These are phyloP conservation scores for Liasis olivaceus DNA, from an alignment of 2,797 vertebrate genomes.

Conservation along the genomic window DNA sequence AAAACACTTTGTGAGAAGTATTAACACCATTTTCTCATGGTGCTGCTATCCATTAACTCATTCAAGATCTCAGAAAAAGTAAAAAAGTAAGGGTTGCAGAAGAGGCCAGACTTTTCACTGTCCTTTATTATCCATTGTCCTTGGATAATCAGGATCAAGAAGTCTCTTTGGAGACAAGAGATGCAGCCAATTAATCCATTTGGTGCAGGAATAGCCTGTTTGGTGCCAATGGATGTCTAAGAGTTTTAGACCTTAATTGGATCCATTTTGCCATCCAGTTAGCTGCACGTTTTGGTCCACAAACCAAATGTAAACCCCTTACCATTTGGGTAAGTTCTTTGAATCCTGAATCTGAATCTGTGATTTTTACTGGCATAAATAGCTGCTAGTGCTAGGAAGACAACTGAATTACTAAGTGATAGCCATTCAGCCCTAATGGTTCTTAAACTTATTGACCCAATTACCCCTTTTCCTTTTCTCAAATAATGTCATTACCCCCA, in stretches of 20 bases:
- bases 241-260: neutral
- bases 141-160: neutral
- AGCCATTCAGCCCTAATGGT: neutral
- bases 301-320: neutral
- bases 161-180: neutral
- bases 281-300: neutral
- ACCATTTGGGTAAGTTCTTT: neutral
- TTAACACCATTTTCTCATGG: neutral
- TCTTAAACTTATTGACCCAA: neutral
- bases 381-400: conserved; percentile 27
- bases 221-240: neutral
- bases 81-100: neutral
- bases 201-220: neutral
- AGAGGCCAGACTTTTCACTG: neutral
- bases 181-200: neutral
- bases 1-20: neutral
- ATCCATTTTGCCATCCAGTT: neutral
- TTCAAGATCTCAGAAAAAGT: neutral
- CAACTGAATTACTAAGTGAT: conserved; percentile 34
- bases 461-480: neutral
- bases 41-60: neutral
- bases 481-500: neutral
- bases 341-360: neutral
- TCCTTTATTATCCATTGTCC: neutral
- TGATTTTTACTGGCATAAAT: neutral